Base-by-base conservation (phyloP, 2,888 invertebrate species). In the Brachyptera putata region DNA sequence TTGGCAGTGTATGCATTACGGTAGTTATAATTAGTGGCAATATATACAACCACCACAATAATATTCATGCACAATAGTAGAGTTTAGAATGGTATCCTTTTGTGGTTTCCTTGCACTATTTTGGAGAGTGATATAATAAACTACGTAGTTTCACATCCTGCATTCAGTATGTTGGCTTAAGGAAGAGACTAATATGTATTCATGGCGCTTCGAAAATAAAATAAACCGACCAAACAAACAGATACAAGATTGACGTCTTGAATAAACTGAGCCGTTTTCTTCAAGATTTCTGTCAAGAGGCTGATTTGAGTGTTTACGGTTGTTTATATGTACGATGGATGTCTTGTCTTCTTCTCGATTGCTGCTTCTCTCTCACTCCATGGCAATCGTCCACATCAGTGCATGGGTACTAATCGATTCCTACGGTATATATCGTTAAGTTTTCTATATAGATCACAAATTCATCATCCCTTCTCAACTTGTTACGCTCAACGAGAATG, bases 1-100 rank as follows among this genome's bases (percentile, higher is more conserved):
- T n/a, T 65, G 65, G 65, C 65, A 65, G 65, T 65, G 65, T 65
- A 63, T 61, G 62, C 60, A 46, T 30, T 7, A n/a, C n/a, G n/a
- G 14, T 41, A 59, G 61, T 65, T 63, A 62, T 65, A 65, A 65
- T 65, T 55, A 61, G 60, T 64, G 57, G 63, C 61, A 43, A 64
- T 61, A 58, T 61, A 60, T 62, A 58, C 39, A 36, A n/a, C n/a
- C n/a, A n/a, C n/a, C n/a, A n/a, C n/a, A 49, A 56, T 30, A n/a
- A 4, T 56, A 46, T 59, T 43, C 43, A 56, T 61, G 57, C 62
- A 50, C 36, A 49, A 58, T 41, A 48, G 56, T 37, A 36, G 46
- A 50, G 55, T 59, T 46, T 37, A 46, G 21, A 46, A 22, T 24
- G 39, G 46, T 21, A 46, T 46, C 24, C 30, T 30, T 5, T 30